These are phyloP conservation scores for Aspidoscelis tigris DNA, from an alignment of 2,113 vertebrate species.

Conservation along the genomic window DNA sequence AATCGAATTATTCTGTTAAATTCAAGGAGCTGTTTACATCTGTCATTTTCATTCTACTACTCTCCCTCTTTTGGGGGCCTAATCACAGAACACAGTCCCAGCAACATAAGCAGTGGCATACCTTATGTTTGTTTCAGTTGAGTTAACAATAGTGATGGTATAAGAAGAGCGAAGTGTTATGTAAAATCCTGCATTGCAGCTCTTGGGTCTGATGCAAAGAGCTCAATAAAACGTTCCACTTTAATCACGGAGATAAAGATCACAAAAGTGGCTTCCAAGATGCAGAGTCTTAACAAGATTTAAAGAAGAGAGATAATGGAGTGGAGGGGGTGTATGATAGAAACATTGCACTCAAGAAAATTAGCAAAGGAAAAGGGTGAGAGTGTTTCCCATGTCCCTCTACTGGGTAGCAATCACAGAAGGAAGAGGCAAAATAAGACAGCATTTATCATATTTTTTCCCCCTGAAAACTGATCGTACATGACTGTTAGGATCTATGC, in stretches of 20 bases:
- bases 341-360: constrained; percentile 41
- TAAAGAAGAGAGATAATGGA: constrained; percentile 55
- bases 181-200: constrained; percentile 83
- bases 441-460: background rate
- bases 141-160: constrained; percentile 80
- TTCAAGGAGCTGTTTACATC: background rate
- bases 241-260: constrained; percentile 85
- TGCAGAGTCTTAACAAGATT: constrained; percentile 74
- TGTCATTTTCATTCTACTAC: background rate
- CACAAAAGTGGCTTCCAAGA: constrained; percentile 73
- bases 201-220: constrained; percentile 79
- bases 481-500: background rate
- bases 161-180: constrained; percentile 78
- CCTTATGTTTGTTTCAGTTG: constrained; percentile 79
- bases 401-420: constrained; percentile 48
- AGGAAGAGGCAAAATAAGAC: constrained; percentile 33
- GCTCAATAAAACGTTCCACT: constrained; percentile 81
- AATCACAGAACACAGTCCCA: constrained; percentile 25
- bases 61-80: constrained; percentile 28
- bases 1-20: background rate
- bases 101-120: constrained; percentile 62
- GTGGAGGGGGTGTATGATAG: constrained; percentile 56
- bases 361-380: background rate
- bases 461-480: background rate
- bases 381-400: constrained; percentile 39